These are phyloP conservation scores for Choloepus hoffmanni DNA, from an alignment of 2,113 vertebrate species.

Conservation along the genomic window DNA sequence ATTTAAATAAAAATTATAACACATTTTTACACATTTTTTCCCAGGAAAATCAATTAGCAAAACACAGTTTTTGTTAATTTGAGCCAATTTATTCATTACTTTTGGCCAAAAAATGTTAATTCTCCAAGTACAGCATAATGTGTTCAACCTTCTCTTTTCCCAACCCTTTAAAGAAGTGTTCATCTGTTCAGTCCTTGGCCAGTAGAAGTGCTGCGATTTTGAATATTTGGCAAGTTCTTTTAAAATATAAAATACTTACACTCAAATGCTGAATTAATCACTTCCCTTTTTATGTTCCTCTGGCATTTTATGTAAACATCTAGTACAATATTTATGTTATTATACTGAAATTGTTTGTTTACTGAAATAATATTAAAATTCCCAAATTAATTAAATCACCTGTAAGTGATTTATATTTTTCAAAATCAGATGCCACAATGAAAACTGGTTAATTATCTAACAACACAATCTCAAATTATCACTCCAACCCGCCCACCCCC, in stretches of 20 bases:
- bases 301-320: conserved; percentile 48
- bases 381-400: conserved; percentile 60
- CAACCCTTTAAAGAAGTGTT: neutral
- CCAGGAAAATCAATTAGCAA: conserved; percentile 6
- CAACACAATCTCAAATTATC: conserved; percentile 49
- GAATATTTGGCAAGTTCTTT: neutral
- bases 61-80: conserved; percentile 34
- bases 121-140: neutral
- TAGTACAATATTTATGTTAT: conserved; percentile 51
- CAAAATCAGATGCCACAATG: neutral
- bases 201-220: neutral
- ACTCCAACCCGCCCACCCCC: neutral
- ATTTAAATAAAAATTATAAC: conserved; percentile 13
- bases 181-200: neutral
- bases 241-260: conserved; percentile 2
- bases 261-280: conserved; percentile 33
- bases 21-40: neutral
- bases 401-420: conserved; percentile 64
- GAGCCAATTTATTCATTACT: neutral
- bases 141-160: neutral
- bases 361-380: conserved; percentile 54
- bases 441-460: conserved; percentile 62
- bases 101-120: neutral
- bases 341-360: conserved; percentile 49
- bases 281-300: conserved; percentile 50